phyloP scores from a whole-genome alignment of 2,113 vertebrate genomes.

The Hyaena hyaena region DNA sequence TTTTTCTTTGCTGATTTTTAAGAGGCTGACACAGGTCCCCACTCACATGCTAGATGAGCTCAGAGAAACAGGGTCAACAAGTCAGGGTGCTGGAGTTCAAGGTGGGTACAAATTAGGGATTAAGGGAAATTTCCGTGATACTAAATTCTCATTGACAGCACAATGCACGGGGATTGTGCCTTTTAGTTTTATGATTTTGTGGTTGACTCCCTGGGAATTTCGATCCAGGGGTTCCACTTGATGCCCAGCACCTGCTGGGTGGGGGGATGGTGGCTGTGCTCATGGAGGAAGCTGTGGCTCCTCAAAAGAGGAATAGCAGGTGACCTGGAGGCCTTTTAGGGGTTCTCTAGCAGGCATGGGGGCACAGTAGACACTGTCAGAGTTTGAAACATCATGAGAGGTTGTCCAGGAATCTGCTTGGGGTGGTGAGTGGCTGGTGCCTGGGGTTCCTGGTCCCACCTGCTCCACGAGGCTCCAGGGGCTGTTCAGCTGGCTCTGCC shows the following conservation, averaged over 20 bases:
- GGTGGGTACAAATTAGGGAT: neutral
- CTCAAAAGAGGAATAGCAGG: accelerated
- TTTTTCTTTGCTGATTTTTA: neutral
- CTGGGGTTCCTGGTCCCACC: no score
- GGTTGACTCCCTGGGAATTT: neutral
- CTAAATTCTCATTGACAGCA: neutral
- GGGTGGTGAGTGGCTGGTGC: no score
- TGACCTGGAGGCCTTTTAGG: neutral
- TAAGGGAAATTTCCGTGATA: neutral
- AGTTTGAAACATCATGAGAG: neutral
- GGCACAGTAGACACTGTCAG: neutral
- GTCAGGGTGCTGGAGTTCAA: neutral
- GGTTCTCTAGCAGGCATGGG: neutral
- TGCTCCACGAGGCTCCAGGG: neutral
- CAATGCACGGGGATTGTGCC: no score
- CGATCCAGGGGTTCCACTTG: neutral
- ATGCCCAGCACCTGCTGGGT: neutral
- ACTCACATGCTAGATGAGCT: neutral
- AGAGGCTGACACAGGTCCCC: neutral
- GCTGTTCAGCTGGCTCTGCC: neutral
- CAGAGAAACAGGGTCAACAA: neutral
- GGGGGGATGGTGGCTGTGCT: neutral
- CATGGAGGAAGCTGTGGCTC: neutral
- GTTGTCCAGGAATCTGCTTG: neutral
- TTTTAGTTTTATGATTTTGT: neutral